phyloP scores from a whole-genome alignment of 1,140 invertebrate species.

The Magallana angulata region DNA sequence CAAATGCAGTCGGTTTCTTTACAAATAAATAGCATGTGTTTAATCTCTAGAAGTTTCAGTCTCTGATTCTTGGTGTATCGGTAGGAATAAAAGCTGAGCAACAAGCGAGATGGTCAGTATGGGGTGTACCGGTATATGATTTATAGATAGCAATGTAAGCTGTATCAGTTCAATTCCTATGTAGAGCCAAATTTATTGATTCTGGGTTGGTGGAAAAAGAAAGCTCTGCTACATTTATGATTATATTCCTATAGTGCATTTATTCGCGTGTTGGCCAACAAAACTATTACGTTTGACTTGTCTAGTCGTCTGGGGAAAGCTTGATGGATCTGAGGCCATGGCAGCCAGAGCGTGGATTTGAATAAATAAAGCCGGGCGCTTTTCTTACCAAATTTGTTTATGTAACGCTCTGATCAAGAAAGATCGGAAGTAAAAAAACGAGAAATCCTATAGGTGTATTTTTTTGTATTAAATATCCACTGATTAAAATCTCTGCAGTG shows the following conservation, averaged over 20 bases:
- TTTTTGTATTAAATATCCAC: background rate
- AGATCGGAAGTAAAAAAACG: background rate
- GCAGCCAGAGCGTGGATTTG: background rate
- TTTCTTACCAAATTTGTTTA: too few species aligned
- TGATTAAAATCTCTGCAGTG: background rate
- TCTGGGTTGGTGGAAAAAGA: background rate
- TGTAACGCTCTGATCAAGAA: background rate
- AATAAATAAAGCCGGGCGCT: background rate
- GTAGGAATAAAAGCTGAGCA: too few species aligned
- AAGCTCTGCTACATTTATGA: background rate
- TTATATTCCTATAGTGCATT: background rate
- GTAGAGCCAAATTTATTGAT: background rate
- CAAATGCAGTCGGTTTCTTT: background rate
- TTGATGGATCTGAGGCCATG: slow-evolving; percentile 14
- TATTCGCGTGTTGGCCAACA: background rate
- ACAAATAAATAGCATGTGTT: slow-evolving; percentile 10
- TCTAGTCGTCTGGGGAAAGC: background rate
- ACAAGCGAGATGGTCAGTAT: too few species aligned
- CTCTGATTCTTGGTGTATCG: too few species aligned
- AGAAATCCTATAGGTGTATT: background rate
- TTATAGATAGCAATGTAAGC: too few species aligned
- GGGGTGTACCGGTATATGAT: too few species aligned
- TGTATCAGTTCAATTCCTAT: too few species aligned
- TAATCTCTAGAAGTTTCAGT: background rate
- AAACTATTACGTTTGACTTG: background rate